Conservation (phyloP, 1,140 invertebrate genomes). For the Drosophila oshimai region DNA sequence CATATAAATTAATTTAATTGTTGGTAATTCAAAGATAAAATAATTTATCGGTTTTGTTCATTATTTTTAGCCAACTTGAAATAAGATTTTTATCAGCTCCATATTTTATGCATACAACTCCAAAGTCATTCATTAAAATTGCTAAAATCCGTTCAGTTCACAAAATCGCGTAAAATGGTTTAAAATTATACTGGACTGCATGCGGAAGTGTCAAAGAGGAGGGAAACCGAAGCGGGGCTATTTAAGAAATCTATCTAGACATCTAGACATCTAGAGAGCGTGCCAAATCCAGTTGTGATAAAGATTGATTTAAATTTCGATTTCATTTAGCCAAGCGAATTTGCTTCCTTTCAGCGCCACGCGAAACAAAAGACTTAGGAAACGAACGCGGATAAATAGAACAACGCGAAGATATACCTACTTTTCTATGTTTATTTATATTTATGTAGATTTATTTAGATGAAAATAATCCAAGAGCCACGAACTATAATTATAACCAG, state of each 20-base stretch:
- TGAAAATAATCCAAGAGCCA: too few species aligned
- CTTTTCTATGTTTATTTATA: slow-evolving; percentile 11
- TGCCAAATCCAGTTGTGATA: slow-evolving; percentile 76
- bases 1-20: too few species aligned
- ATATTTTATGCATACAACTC: not conserved
- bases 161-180: not conserved
- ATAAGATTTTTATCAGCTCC: not conserved
- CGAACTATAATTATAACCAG: not conserved
- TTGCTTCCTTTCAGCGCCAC: slow-evolving; percentile 57
- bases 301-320: slow-evolving; percentile 61
- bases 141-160: slow-evolving; percentile 8
- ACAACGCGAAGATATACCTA: slow-evolving; percentile 17
- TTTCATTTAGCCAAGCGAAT: slow-evolving; percentile 38
- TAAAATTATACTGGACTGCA: slow-evolving; percentile 44
- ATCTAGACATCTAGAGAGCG: slow-evolving; percentile 45
- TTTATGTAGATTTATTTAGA: not conserved
- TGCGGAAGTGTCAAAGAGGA: slow-evolving; percentile 59
- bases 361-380: slow-evolving; percentile 78
- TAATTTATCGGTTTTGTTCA: not conserved
- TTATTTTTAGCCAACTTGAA: not conserved
- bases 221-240: slow-evolving; percentile 35
- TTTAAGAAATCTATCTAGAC: slow-evolving; percentile 19
- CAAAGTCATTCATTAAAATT: not conserved
- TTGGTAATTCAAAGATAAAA: not conserved
- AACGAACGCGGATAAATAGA: slow-evolving; percentile 54